A percentile compares a stretch with the other conserved stretches of the same genome.
Conservation (phyloP, 1,140 invertebrate species). For the Pseudomyrmex concolor region DNA sequence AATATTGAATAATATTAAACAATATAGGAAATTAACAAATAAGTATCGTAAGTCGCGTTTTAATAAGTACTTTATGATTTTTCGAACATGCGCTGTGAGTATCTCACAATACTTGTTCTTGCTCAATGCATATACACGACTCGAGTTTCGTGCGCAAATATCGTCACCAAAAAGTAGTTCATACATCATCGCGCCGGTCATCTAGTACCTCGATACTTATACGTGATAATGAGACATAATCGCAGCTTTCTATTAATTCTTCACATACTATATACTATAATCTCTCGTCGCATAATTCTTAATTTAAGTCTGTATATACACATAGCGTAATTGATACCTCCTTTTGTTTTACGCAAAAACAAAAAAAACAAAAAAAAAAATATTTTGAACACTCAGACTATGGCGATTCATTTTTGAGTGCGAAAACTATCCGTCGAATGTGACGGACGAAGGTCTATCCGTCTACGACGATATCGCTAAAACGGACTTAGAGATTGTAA, state of each 20-base stretch:
- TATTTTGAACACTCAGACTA: constrained; percentile 25
- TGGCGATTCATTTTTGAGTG: constrained; percentile 8
- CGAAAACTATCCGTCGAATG: neutral
- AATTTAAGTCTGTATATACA: constrained; percentile 21
- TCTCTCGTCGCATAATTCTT: constrained; percentile 25
- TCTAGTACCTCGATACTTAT: constrained; percentile 17
- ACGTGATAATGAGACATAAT: constrained; percentile 69
- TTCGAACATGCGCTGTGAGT: neutral
- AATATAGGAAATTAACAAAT: neutral
- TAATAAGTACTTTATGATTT: constrained; percentile 9
- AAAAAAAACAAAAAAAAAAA: neutral
- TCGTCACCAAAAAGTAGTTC: constrained; percentile 25
- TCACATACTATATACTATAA: too few relatives aligned
- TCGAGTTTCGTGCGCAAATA: constrained; percentile 3
- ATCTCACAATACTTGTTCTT: constrained; percentile 19
- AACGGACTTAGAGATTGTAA: constrained; percentile 8
- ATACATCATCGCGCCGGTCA: neutral
- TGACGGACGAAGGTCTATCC: neutral
- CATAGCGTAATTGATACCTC: constrained; percentile 7
- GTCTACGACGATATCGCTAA: constrained; percentile 1
- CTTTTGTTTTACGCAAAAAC: constrained; percentile 20
- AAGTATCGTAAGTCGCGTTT: constrained; percentile 11
- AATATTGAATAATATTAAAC: neutral
- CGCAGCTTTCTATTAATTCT: constrained; percentile 47
- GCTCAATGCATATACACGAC: constrained; percentile 33